phyloP scores from a whole-genome alignment of 2,113 vertebrate genomes.

The Crotophaga sulcirostris region DNA sequence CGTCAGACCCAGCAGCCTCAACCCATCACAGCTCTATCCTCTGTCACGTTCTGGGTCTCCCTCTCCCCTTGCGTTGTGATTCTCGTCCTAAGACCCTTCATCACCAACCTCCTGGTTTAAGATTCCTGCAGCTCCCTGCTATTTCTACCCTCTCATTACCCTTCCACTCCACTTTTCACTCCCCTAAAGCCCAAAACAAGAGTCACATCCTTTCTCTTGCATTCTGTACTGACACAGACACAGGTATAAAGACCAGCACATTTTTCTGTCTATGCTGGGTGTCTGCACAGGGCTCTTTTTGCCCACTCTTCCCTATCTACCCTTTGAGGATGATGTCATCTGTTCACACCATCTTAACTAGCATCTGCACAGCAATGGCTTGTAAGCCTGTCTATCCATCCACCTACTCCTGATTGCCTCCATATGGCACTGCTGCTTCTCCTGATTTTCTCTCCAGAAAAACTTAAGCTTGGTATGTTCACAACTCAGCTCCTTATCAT shows the following conservation, averaged over 20 bases:
- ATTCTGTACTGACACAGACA: slow-evolving; percentile 1
- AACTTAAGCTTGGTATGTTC: slow-evolving; percentile 67
- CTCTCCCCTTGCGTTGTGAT: neutral
- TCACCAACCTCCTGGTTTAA: neutral
- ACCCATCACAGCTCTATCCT: neutral
- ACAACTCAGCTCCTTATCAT: slow-evolving; percentile 51
- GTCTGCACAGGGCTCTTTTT: slow-evolving; percentile 39
- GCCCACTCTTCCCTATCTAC: slow-evolving; percentile 57
- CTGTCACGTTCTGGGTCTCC: neutral
- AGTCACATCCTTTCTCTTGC: neutral
- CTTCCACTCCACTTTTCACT: neutral
- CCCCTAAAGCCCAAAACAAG: neutral
- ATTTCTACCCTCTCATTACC: neutral
- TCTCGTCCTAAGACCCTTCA: neutral
- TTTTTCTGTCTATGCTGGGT: slow-evolving; percentile 25
- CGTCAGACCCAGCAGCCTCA: neutral
- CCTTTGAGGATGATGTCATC: slow-evolving; percentile 63
- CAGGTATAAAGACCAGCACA: slow-evolving; percentile 52
- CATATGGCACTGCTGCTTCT: slow-evolving; percentile 77
- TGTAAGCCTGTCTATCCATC: slow-evolving; percentile 63
- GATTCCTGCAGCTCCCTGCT: neutral
- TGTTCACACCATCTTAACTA: slow-evolving; percentile 64
- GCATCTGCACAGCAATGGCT: slow-evolving; percentile 63
- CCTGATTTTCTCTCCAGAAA: slow-evolving; percentile 77
- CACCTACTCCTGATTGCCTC: slow-evolving; percentile 57